Percentiles rank a stretch among this genome's conserved stretches.
Evolutionary conservation across 2,888 invertebrate genomes (phyloP).

Genomic region (Gasteruption jaculator): DNA sequence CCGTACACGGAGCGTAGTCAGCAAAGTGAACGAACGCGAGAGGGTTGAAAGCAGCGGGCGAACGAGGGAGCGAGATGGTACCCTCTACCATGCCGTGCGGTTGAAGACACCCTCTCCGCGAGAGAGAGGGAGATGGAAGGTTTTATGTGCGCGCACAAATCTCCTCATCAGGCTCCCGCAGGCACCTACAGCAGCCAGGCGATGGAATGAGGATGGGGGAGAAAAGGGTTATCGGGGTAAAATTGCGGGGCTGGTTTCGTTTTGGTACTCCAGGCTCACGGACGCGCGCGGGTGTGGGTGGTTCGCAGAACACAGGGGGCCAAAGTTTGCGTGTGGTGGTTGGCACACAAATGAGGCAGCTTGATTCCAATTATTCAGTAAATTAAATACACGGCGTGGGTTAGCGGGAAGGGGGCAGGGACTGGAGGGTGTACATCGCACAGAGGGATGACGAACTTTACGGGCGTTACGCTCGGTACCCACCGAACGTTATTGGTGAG

Average conservation of each 20-base stretch:
- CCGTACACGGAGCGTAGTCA: conserved; percentile 9
- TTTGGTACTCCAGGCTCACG: conserved; percentile 11
- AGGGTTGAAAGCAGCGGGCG: conserved; percentile 9
- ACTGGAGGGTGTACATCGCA: no score
- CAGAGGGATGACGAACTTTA: no score
- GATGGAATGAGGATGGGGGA: no score
- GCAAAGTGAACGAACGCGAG: conserved; percentile 10
- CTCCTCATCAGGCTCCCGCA: conserved; percentile 49
- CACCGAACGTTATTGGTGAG: conserved; percentile 37
- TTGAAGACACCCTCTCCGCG: no score
- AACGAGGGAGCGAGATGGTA: conserved; percentile 1
- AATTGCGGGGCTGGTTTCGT: conserved; percentile 34
- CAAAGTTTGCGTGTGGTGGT: conserved; percentile 22
- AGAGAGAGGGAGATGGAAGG: conserved; percentile 26
- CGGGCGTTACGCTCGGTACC: conserved; percentile 31
- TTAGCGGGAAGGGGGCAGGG: no score
- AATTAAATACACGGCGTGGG: conserved; percentile 47
- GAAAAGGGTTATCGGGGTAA: no score
- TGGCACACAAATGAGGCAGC: conserved; percentile 48
- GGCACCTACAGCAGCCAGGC: conserved; percentile 29
- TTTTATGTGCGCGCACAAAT: conserved; percentile 50
- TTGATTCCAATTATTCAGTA: conserved; percentile 52
- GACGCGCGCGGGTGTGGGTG: no score
- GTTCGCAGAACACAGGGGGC: no score
- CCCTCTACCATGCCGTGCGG: no score